Percentiles rank a stretch among this genome's conserved stretches.
phyloP scores from a whole-genome alignment of 2,797 vertebrate genomes.

The Schizopygopsis malacanthus region DNA sequence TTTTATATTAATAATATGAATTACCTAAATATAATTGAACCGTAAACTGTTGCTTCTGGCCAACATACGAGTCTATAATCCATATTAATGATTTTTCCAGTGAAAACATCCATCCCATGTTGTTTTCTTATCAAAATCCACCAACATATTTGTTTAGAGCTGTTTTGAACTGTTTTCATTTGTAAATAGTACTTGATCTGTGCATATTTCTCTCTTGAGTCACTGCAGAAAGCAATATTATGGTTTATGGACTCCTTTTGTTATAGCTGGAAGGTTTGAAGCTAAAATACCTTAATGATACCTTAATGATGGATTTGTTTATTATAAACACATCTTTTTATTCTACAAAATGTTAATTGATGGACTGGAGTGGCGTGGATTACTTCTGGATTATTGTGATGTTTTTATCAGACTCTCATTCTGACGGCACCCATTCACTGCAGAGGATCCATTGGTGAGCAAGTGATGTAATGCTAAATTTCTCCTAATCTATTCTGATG shows the following conservation, averaged over 20 bases:
- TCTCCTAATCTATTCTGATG: background rate
- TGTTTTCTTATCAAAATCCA: too few species aligned
- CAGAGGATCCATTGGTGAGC: background rate
- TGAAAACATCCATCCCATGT: too few species aligned
- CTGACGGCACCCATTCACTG: background rate
- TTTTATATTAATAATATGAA: too few species aligned
- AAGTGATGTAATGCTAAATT: background rate
- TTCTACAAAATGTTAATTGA: background rate
- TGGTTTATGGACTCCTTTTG: background rate
- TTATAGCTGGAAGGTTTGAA: background rate
- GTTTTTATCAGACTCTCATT: background rate
- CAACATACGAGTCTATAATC: too few species aligned
- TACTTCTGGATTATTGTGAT: background rate
- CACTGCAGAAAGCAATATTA: conserved; percentile 1
- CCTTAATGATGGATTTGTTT: background rate
- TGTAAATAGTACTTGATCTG: background rate
- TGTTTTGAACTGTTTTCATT: too few species aligned
- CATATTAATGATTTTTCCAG: too few species aligned
- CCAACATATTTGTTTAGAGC: too few species aligned
- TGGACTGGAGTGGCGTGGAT: background rate
- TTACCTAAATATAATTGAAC: too few species aligned
- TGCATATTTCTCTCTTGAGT: background rate
- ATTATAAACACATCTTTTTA: background rate
- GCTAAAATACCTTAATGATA: too few species aligned
- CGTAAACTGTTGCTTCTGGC: too few species aligned